A percentile compares a stretch with the other conserved stretches of the same genome.
These are phyloP conservation scores for Paralichthys olivaceus DNA, from an alignment of 2,113 vertebrate species.

Conservation along the genomic window DNA sequence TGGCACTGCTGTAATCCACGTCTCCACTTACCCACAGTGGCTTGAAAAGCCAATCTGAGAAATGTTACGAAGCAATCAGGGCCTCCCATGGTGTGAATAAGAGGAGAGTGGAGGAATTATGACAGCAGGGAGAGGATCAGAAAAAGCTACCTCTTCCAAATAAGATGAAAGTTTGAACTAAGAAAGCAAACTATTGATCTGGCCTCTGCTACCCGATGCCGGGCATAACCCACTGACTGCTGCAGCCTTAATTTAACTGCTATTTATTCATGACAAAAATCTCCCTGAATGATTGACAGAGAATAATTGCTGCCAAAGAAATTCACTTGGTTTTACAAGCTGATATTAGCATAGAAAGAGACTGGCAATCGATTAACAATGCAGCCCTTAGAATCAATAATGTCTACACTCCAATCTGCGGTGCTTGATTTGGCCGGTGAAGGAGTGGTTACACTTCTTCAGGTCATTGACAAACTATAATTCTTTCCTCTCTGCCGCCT, in stretches of 20 bases:
- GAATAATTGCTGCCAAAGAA: conserved; percentile 41
- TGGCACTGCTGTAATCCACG: background rate
- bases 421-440: conserved; percentile 16
- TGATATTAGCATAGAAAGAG: conserved; percentile 41
- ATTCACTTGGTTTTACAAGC: conserved; percentile 35
- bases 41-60: conserved; percentile 10
- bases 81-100: conserved; percentile 6
- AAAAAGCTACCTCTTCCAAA: conserved; percentile 2
- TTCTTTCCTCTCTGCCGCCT: conserved; percentile 40
- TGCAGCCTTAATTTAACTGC: conserved; percentile 22
- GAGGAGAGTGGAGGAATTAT: conserved; percentile 12
- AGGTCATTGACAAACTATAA: conserved; percentile 50
- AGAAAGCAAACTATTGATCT: background rate
- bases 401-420: conserved; percentile 26
- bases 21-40: background rate
- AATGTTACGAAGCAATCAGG: conserved; percentile 6
- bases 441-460: conserved; percentile 32
- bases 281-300: conserved; percentile 25
- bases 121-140: conserved; percentile 14
- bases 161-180: background rate
- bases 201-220: conserved; percentile 1
- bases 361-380: conserved; percentile 32
- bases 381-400: conserved; percentile 53
- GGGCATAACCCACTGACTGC: background rate
- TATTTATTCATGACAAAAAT: conserved; percentile 22